Conservation (phyloP, 2,888 invertebrate species). For the Megalurothrips usitatus region DNA sequence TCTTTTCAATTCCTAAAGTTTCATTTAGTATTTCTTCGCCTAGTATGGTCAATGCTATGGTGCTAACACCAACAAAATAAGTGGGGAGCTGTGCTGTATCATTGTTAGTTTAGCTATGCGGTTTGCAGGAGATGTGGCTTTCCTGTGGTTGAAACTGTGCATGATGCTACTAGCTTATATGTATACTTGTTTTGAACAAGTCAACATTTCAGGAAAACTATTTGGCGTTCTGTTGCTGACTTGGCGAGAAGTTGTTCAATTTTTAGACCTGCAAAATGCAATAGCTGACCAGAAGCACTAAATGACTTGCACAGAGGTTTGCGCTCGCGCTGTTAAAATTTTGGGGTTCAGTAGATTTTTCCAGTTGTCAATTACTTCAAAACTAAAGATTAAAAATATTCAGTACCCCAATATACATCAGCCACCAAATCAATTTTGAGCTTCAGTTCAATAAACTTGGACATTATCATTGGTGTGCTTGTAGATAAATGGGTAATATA, state of each 20-base stretch:
- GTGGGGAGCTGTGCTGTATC: neutral
- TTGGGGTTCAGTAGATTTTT: neutral
- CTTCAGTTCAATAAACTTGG: too few species aligned
- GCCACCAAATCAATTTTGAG: too few species aligned
- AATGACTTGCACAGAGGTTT: neutral
- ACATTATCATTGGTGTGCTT: too few species aligned
- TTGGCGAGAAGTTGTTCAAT: neutral
- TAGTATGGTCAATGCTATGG: neutral
- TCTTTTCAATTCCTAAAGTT: too few species aligned
- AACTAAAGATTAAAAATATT: too few species aligned
- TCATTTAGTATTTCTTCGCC: too few species aligned
- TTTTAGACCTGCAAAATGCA: neutral
- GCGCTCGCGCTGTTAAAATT: neutral
- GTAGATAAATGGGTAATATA: too few species aligned
- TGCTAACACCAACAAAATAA: too few species aligned
- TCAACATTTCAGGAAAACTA: neutral
- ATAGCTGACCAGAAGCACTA: neutral
- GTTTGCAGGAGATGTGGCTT: constrained; percentile 7
- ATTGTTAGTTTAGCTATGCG: constrained; percentile 2
- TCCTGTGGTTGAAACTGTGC: constrained; percentile 7
- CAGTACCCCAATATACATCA: too few species aligned
- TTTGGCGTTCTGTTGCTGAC: neutral
- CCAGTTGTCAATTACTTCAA: neutral
- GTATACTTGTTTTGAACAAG: neutral
- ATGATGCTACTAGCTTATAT: constrained; percentile 7